Conservation (phyloP, 2,888 invertebrate genomes). For the Arctia plantaginis region DNA sequence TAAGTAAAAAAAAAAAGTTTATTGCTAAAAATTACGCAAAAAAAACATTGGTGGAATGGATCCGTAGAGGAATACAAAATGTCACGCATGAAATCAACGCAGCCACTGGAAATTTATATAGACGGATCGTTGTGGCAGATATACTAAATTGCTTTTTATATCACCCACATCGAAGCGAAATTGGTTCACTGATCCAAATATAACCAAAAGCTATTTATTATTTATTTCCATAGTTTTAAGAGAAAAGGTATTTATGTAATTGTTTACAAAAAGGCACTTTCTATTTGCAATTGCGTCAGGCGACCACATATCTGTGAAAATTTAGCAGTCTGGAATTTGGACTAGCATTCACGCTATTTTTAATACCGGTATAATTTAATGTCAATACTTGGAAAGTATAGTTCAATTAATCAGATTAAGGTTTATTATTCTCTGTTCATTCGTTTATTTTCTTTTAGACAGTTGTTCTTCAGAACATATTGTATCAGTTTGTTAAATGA, state of each 20-base stretch:
- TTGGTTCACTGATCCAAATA: slow-evolving; percentile 1
- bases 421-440: too few relatives aligned
- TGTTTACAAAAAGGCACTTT: not conserved
- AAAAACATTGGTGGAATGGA: slow-evolving; percentile 42
- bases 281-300: not conserved
- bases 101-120: slow-evolving; percentile 50
- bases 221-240: not conserved
- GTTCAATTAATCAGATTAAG: too few relatives aligned
- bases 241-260: not conserved
- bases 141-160: slow-evolving; percentile 54
- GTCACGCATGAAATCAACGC: slow-evolving; percentile 44
- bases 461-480: too few relatives aligned
- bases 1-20: not conserved
- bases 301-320: too few relatives aligned
- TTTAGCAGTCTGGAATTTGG: too few relatives aligned
- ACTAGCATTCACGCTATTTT: too few relatives aligned
- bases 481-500: too few relatives aligned
- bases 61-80: slow-evolving; percentile 51
- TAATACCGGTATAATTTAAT: too few relatives aligned
- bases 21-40: slow-evolving; percentile 25
- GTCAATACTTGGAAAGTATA: too few relatives aligned
- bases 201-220: not conserved
- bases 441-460: too few relatives aligned
- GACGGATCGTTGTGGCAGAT: slow-evolving; percentile 48
- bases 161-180: slow-evolving; percentile 29